phyloP scores from a whole-genome alignment of 2,888 invertebrate genomes.

The Bedellia somnulentella region DNA sequence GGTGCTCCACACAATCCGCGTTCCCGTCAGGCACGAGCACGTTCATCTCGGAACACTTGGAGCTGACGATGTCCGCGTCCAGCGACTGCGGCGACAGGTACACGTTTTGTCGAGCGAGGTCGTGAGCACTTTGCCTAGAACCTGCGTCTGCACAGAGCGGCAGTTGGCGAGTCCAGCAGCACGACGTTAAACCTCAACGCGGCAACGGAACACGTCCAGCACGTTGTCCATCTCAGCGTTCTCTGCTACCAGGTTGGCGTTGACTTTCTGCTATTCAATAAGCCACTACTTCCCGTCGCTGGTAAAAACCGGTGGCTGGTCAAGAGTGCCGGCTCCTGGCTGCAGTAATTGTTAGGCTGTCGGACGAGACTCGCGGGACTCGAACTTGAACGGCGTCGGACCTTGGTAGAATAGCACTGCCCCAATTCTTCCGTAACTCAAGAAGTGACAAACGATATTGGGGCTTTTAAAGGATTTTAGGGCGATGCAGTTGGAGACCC shows the following conservation, averaged over 20 bases:
- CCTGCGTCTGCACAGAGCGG: too few relatives aligned
- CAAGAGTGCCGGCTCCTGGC: too few relatives aligned
- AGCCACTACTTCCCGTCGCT: constrained; percentile 98
- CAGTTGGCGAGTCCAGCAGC: constrained; percentile 92
- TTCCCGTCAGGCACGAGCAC: constrained; percentile 86
- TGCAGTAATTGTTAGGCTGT: constrained; percentile 45
- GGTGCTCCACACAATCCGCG: constrained; percentile 93
- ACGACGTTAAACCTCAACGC: constrained; percentile 97
- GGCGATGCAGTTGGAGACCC: too few relatives aligned
- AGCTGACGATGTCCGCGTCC: constrained; percentile 88
- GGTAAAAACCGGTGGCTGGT: constrained; percentile 83
- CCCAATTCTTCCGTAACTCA: too few relatives aligned
- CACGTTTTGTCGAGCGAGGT: constrained; percentile 98
- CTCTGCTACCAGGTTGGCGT: constrained; percentile 78
- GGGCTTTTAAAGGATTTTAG: too few relatives aligned
- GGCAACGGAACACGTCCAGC: constrained; percentile 95
- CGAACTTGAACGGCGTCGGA: constrained; percentile 78
- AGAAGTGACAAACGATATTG: too few relatives aligned
- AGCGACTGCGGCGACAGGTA: constrained; percentile 89
- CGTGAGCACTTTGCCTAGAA: constrained; percentile 92
- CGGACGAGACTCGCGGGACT: constrained; percentile 39
- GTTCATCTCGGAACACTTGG: constrained; percentile 99
- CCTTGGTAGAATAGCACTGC: too few relatives aligned
- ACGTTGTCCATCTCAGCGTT: constrained; percentile 96
- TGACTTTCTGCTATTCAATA: constrained; percentile 91